Evolutionary conservation across 92 coral and sea anemone genomes (phyloP).

Genomic region (Heteractis magnifica): DNA sequence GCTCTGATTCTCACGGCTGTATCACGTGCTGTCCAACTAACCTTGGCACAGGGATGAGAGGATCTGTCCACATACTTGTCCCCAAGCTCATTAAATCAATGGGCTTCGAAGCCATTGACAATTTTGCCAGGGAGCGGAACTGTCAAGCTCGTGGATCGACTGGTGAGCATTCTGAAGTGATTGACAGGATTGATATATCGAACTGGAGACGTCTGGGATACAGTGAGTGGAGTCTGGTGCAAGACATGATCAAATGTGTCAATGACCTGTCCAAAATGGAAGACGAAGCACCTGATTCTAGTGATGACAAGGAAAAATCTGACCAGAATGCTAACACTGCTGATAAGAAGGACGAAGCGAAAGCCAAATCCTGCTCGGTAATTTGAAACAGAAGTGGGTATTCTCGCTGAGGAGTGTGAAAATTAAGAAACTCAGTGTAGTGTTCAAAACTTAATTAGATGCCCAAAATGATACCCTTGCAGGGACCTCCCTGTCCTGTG

Average conservation of each 20-base stretch:
- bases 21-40: constrained; percentile 80
- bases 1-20: constrained; percentile 48
- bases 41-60: constrained; percentile 70
- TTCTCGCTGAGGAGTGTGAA: not conserved
- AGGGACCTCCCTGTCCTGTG: too few species aligned
- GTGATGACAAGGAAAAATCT: constrained; percentile 1
- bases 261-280: constrained; percentile 61
- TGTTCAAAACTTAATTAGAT: not conserved
- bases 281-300: constrained; percentile 16
- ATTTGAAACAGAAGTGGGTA: not conserved
- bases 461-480: too few species aligned
- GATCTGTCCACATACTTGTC: constrained; percentile 61
- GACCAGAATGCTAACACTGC: not conserved
- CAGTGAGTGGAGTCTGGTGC: constrained; percentile 61
- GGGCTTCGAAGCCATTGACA: constrained; percentile 56
- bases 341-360: not conserved
- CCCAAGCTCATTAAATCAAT: constrained; percentile 48
- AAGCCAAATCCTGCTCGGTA: not conserved
- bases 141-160: constrained; percentile 66
- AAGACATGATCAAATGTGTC: constrained; percentile 64
- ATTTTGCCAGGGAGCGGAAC: constrained; percentile 35
- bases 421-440: not conserved
- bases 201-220: constrained; percentile 65
- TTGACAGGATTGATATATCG: constrained; percentile 61
- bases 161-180: constrained; percentile 74